Percentiles rank a stretch among this genome's conserved stretches.
These are phyloP conservation scores for Coendou prehensilis DNA, from an alignment of 2,797 vertebrate genomes.

Conservation along the genomic window DNA sequence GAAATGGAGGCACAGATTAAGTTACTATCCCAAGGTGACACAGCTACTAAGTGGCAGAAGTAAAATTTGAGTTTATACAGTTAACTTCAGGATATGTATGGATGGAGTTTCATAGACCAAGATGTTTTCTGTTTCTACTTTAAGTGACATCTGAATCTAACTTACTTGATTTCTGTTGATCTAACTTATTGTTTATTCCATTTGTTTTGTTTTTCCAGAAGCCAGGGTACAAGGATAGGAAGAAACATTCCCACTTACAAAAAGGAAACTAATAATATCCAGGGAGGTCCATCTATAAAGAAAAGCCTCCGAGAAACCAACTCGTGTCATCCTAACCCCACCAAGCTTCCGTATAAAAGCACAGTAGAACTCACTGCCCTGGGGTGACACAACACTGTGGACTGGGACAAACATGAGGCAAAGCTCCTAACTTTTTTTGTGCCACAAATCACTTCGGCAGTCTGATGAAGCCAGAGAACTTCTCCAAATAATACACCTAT, in stretches of 20 bases:
- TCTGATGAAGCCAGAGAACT: not conserved
- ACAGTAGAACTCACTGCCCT: not conserved
- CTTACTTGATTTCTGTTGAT: not conserved
- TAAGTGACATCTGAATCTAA: slow-evolving; percentile 44
- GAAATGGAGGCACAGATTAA: not conserved
- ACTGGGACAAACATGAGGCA: slow-evolving; percentile 15
- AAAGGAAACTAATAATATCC: not conserved
- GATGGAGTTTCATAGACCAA: slow-evolving; percentile 39
- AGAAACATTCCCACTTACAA: not conserved
- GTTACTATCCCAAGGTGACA: not conserved
- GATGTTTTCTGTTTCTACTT: slow-evolving; percentile 48
- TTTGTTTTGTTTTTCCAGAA: slow-evolving; percentile 70
- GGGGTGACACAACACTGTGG: not conserved
- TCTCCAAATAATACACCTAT: slow-evolving; percentile 25
- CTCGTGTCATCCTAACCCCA: slow-evolving; percentile 12
- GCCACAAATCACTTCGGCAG: not conserved
- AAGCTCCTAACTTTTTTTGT: slow-evolving; percentile 23
- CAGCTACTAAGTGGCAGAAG: slow-evolving; percentile 21
- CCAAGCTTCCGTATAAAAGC: slow-evolving; percentile 24
- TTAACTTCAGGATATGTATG: slow-evolving; percentile 18
- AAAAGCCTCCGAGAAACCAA: slow-evolving; percentile 48
- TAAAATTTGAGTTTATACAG: slow-evolving; percentile 36
- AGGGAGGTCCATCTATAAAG: not conserved
- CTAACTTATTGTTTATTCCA: not conserved
- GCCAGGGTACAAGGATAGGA: not conserved